Evolutionary conservation across 2,797 vertebrate genomes (phyloP).

Genomic region (Sebastes cheni): DNA sequence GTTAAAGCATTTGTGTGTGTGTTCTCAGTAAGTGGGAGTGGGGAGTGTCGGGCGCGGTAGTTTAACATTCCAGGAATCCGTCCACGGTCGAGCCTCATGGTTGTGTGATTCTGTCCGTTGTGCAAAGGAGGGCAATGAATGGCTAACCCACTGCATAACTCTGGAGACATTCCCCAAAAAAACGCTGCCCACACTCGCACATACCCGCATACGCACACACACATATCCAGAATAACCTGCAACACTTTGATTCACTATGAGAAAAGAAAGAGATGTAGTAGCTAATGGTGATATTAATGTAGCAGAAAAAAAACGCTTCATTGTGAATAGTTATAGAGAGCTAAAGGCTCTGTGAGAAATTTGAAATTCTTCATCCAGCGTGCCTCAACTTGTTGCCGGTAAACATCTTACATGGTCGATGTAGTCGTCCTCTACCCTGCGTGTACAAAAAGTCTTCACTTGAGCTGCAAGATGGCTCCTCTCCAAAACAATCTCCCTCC

Average conservation of each 20-base stretch:
- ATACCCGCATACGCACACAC: constrained; percentile 8
- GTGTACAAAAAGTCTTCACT: constrained; percentile 60
- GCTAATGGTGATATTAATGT: constrained; percentile 49
- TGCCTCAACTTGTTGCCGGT: constrained; percentile 65
- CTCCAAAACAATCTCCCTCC: constrained; percentile 78
- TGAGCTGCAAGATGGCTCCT: constrained; percentile 75
- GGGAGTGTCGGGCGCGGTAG: constrained; percentile 79
- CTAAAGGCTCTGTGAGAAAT: constrained; percentile 36
- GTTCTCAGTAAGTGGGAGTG: constrained; percentile 73
- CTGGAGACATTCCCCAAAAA: constrained; percentile 72
- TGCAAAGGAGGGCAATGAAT: constrained; percentile 75
- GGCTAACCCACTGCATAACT: constrained; percentile 77
- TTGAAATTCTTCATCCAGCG: constrained; percentile 40
- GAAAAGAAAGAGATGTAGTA: constrained; percentile 7
- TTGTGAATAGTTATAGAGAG: constrained; percentile 24
- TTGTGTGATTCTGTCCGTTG: constrained; percentile 71
- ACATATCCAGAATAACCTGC: constrained; percentile 32
- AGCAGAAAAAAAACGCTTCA: constrained; percentile 31
- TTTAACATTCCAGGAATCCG: constrained; percentile 82
- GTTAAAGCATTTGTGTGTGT: constrained; percentile 60
- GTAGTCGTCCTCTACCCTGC: constrained; percentile 68
- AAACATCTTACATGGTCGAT: constrained; percentile 61
- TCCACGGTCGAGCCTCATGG: constrained; percentile 74
- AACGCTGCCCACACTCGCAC: constrained; percentile 62
- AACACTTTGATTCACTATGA: constrained; percentile 31